A percentile compares a stretch with the other conserved stretches of the same genome.
Conservation (phyloP, 2,113 vertebrate genomes). For the Mus pahari region DNA sequence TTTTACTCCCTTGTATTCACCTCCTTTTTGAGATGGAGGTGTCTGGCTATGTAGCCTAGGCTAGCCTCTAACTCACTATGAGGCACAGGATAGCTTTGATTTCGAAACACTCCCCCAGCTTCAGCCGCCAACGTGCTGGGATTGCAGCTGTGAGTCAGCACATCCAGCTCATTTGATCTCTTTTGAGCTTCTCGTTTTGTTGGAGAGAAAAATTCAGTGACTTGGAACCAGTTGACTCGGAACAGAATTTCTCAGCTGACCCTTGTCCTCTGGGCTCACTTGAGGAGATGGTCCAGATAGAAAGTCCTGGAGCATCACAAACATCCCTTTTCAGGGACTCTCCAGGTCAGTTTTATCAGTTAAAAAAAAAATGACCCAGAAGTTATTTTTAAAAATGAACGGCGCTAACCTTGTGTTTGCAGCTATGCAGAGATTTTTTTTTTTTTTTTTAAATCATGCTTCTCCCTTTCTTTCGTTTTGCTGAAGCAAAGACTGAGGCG, state of each 20-base stretch:
- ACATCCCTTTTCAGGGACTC: constrained; percentile 47
- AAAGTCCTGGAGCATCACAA: background rate
- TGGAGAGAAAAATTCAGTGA: background rate
- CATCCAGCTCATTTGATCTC: background rate
- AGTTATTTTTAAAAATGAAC: constrained; percentile 77
- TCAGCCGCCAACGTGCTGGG: background rate
- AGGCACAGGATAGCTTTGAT: background rate
- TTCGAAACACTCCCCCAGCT: background rate
- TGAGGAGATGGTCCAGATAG: constrained; percentile 40
- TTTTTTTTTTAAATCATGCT: background rate
- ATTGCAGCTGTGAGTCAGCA: background rate
- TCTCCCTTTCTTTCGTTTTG: background rate
- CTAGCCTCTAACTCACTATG: background rate
- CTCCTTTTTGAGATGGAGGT: background rate
- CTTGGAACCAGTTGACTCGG: constrained; percentile 38
- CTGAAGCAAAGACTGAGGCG: constrained; percentile 60
- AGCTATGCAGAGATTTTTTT: constrained; percentile 66
- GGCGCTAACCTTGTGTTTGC: constrained; percentile 63
- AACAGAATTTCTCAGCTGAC: constrained; percentile 38
- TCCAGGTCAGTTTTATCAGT: constrained; percentile 48
- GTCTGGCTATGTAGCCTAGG: background rate
- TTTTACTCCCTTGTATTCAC: background rate
- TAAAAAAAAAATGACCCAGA: constrained; percentile 60
- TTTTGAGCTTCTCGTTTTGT: constrained; percentile 12
- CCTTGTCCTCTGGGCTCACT: background rate